Evolutionary conservation across 2,888 invertebrate species (phyloP), one percentile per base, ranked within the genome.

Genomic region (Zeuzera pyrina): DNA sequence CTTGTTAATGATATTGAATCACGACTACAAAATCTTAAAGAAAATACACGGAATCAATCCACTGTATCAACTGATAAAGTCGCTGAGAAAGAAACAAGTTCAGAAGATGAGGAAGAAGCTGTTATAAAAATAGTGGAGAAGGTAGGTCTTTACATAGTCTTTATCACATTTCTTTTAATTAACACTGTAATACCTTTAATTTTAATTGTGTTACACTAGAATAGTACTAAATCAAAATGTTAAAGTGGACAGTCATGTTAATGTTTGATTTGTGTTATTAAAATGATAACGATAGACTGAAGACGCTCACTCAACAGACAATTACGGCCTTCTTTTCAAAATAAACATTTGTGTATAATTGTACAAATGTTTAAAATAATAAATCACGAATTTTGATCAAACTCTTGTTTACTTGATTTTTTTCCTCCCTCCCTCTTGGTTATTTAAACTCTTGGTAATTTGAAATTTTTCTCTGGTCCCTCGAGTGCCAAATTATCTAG

Each of bases 41-140:
- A 53, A 29, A 19, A 32, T 23, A 5, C 30, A 29, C 38, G 33
- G 15, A 33, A 36, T 25, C 32, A 27, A 27, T 27, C 30, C 22
- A 33, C 13, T 25, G 28, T 10, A 10, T 3, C 15, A 7, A 25
- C 16, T 23, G 35, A 31, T 25, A 38, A 37, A 4, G 36, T 39
- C 15, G 22, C 38, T 12, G 22, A 33, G 24, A 55, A 31, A 15
- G 27, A 65, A 8, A n/a, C n/a, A n/a, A n/a, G n/a, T 19, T 57
- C 63, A 4, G 74, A 76, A 32, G 63, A 72, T 61, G 81, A 83
- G 47, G 73, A 78, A 19, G 61, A 62, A 27, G 45, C 44, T 29
- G 47, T 76, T 1, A 66, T 52, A 22, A 67, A 70, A 44, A 69
- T 83, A 24, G 56, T 84, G 41, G 63, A 70, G 53, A 76, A 70